Percentiles rank a stretch among this genome's conserved stretches.
phyloP scores from a whole-genome alignment of 2,888 invertebrate species.

The Megaustenia siamemsis region DNA sequence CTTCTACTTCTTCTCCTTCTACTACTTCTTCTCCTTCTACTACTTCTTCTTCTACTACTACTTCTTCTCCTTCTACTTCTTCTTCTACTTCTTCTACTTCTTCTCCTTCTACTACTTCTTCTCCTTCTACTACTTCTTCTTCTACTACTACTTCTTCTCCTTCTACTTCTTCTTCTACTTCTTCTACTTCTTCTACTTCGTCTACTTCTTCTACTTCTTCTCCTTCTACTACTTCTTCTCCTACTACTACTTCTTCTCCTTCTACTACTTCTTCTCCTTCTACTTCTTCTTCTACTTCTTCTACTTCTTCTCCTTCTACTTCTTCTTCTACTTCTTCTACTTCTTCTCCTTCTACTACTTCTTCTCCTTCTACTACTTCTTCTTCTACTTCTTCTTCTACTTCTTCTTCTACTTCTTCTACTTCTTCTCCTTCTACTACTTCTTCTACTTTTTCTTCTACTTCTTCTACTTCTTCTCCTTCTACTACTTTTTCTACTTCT shows the following conservation, averaged over 20 bases:
- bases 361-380: too few relatives aligned
- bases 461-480: too few relatives aligned
- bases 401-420: neutral
- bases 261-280: neutral
- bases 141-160: neutral
- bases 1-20: neutral
- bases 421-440: constrained; percentile 26
- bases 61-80: too few relatives aligned
- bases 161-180: neutral
- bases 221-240: too few relatives aligned
- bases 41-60: too few relatives aligned
- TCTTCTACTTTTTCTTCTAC: too few relatives aligned
- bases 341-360: too few relatives aligned
- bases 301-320: neutral
- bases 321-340: too few relatives aligned
- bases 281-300: neutral
- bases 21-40: too few relatives aligned
- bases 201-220: too few relatives aligned
- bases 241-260: too few relatives aligned
- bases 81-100: constrained; percentile 36
- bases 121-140: constrained; percentile 5
- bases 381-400: neutral
- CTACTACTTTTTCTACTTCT: too few relatives aligned
- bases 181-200: neutral
- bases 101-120: neutral